Evolutionary conservation across 2,888 invertebrate species (phyloP).

Genomic region (Tetramorium bicarinatum): DNA sequence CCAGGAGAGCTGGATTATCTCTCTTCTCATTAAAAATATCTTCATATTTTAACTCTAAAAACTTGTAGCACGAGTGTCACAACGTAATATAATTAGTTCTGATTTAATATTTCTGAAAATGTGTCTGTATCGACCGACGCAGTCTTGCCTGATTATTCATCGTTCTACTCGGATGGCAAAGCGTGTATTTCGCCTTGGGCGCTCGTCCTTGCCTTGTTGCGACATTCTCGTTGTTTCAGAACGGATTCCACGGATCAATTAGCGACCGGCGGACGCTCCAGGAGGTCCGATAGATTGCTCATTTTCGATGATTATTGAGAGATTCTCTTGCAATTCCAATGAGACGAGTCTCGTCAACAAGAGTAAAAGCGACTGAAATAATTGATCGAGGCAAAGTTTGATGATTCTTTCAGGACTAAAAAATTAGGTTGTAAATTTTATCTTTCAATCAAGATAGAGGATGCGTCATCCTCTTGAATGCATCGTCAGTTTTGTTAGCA

Average conservation of each 20-base stretch:
- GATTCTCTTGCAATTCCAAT: not conserved
- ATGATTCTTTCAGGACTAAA: not conserved
- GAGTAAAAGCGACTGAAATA: not conserved
- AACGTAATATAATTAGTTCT: not conserved
- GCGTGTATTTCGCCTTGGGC: not conserved
- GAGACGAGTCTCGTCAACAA: not conserved
- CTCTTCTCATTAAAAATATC: not conserved
- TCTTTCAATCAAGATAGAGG: not conserved
- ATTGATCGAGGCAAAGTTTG: not conserved
- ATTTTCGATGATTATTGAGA: conserved; percentile 6
- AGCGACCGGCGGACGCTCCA: not conserved
- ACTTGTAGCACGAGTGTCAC: not conserved
- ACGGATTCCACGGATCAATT: conserved; percentile 26
- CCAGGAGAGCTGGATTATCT: not conserved
- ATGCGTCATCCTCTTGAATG: not conserved
- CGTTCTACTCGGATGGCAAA: not conserved
- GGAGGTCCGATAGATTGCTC: not conserved
- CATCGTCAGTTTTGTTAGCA: conserved; percentile 5
- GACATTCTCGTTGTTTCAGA: conserved; percentile 13
- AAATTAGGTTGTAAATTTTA: not conserved
- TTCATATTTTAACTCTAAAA: not conserved
- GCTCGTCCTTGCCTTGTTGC: conserved; percentile 1
- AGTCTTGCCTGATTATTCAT: conserved; percentile 3
- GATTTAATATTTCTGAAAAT: not conserved
- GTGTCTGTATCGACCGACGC: not conserved